These are phyloP conservation scores for Pectinophora gossypiella DNA, from an alignment of 1,140 invertebrate genomes.

Conservation along the genomic window DNA sequence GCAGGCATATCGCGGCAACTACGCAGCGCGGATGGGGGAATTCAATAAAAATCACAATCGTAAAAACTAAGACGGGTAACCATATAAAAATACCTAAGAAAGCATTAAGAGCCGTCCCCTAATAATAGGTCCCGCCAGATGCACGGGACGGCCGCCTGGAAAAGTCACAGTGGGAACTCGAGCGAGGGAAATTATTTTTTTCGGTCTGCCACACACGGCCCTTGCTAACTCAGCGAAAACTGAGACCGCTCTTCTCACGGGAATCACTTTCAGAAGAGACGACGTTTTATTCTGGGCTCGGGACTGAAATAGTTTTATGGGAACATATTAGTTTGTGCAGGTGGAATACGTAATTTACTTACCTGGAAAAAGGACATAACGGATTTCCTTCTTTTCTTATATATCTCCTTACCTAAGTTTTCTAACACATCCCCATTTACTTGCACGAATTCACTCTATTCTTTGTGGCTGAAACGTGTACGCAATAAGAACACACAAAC, in stretches of 20 bases:
- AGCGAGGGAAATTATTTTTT: conserved; percentile 72
- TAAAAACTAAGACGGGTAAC: conserved; percentile 64
- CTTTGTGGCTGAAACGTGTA: no score
- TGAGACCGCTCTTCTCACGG: conserved; percentile 42
- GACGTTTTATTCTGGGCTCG: conserved; percentile 22
- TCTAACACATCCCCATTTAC: no score
- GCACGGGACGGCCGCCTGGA: conserved; percentile 66
- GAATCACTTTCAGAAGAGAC: conserved; percentile 30
- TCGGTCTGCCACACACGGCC: conserved; percentile 72
- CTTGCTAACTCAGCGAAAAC: conserved; percentile 64
- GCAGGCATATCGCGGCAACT: conserved; percentile 42
- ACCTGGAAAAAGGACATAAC: conserved; percentile 1
- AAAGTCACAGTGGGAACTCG: conserved; percentile 67
- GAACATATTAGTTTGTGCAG: conserved; percentile 9
- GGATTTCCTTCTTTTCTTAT: no score
- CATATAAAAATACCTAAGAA: conserved; percentile 72
- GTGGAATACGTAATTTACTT: conserved; percentile 7
- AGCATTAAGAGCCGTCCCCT: conserved; percentile 69
- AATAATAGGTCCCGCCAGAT: conserved; percentile 72
- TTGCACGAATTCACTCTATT: no score
- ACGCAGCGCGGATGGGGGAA: conserved; percentile 38
- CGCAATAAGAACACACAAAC: no score
- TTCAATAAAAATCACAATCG: conserved; percentile 73
- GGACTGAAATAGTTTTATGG: conserved; percentile 7
- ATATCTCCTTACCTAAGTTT: no score